phyloP scores from a whole-genome alignment of 2,113 vertebrate genomes.

The Peromyscus maniculatus region DNA sequence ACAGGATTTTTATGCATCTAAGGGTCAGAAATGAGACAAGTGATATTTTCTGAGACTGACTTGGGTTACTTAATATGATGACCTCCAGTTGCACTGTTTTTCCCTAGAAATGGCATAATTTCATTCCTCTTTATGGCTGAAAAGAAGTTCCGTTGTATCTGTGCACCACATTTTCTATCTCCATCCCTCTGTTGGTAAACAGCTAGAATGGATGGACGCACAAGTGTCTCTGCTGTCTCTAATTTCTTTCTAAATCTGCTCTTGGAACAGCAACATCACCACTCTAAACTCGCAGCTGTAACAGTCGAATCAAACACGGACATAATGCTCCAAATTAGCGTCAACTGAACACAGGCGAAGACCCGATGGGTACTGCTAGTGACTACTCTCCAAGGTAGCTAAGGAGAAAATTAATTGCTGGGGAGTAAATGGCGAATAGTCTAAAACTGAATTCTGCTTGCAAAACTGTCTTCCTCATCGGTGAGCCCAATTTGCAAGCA shows the following conservation, averaged over 20 bases:
- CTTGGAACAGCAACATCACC: not conserved
- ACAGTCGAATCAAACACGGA: constrained; percentile 12
- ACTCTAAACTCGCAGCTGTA: not conserved
- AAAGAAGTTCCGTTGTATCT: not conserved
- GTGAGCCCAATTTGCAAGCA: not conserved
- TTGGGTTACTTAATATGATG: not conserved
- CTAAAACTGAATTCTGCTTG: constrained; percentile 15
- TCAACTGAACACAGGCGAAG: constrained; percentile 8
- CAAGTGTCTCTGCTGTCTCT: not conserved
- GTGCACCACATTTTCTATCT: not conserved
- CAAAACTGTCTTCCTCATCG: constrained; percentile 37
- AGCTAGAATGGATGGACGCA: not conserved
- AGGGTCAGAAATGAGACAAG: not conserved
- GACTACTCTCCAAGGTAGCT: not conserved
- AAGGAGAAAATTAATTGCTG: constrained; percentile 48
- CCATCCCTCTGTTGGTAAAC: not conserved
- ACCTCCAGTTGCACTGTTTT: too few relatives aligned
- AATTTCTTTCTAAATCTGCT: not conserved
- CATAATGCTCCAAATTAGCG: constrained; percentile 29
- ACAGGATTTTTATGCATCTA: not conserved
- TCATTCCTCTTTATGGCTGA: not conserved
- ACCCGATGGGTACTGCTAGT: not conserved
- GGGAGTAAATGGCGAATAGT: not conserved
- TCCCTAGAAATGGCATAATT: not conserved
- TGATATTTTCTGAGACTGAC: not conserved